Evolutionary conservation across 2,888 invertebrate genomes (phyloP).

Genomic region (Siphlonurus alternatus): DNA sequence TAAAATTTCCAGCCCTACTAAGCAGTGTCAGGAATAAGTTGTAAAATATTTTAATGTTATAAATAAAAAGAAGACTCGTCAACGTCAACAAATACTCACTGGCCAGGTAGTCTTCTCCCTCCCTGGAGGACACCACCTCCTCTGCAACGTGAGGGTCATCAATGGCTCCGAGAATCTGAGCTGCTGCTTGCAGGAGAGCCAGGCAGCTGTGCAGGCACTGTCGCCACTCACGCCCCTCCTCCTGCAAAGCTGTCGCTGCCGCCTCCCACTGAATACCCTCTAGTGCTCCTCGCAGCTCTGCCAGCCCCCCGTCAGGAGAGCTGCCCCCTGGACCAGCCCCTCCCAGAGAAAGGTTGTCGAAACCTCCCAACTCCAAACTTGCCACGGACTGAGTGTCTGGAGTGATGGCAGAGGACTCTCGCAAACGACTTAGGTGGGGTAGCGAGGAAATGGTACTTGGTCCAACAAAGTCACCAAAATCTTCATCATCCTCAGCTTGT

Average conservation of each 20-base stretch:
- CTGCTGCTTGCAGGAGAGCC: slow-evolving; percentile 32
- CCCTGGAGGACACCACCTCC: slow-evolving; percentile 34
- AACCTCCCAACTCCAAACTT: slow-evolving; percentile 22
- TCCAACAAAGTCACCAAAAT: slow-evolving; percentile 16
- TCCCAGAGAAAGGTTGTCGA: background rate
- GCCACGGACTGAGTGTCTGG: slow-evolving; percentile 24
- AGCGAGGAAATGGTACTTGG: background rate
- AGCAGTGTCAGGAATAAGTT: too few relatives aligned
- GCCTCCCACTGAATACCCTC: background rate
- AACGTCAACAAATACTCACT: slow-evolving; percentile 30
- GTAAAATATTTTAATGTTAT: too few relatives aligned
- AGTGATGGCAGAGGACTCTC: background rate
- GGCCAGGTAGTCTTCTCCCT: slow-evolving; percentile 34
- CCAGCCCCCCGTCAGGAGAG: background rate
- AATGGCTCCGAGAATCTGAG: slow-evolving; percentile 34
- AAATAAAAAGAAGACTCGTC: too few relatives aligned
- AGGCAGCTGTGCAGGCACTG: slow-evolving; percentile 34
- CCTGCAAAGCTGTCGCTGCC: background rate
- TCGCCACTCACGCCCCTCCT: slow-evolving; percentile 23
- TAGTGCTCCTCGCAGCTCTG: background rate
- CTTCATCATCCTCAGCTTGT: slow-evolving; percentile 12
- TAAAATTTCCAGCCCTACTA: too few relatives aligned
- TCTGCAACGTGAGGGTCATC: slow-evolving; percentile 32
- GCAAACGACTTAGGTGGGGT: background rate
- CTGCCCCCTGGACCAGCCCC: background rate